Base-by-base conservation (phyloP, 2,113 vertebrate genomes). In the Misgurnus mizolepis region DNA sequence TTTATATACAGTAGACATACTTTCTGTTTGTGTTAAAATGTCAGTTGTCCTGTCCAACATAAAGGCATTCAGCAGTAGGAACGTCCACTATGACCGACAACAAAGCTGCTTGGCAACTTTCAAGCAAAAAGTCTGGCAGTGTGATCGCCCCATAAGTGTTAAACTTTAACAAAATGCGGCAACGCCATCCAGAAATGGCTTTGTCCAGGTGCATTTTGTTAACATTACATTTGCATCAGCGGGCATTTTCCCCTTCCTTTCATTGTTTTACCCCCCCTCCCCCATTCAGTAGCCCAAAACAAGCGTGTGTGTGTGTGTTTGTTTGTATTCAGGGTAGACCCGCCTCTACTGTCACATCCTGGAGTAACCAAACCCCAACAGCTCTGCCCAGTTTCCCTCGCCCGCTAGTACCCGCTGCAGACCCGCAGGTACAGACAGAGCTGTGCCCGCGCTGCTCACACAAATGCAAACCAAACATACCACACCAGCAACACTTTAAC, bases 291-390 rank as follows among this genome's bases (percentile, higher is more conserved):
- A 10, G 55, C 7, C 61, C 62, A 67, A 76, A 43, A 50, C 43
- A 49, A 76, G 90, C 93, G 94, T 94, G 93, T 72, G 73, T 55
- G 91, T 91, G 90, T 96, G 91, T 94, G 94, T 93, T 92, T 82
- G 55, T 77, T 96, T 97, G 95, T 93, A 18, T 97, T 95, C 94
- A 99, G 98, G 95, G 95, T 94, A 97, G 96, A 96, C 92, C 96
- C 93, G 95, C 96, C 91, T 95, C 95, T 93, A 98, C 98, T 92
- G 95, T 97, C 90, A 99, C 98, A 92, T 96, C 96, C 93, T 99
- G 98, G 97, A 99, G 97, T 97, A 97, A 99, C 95, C 96, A 98
- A 96, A 98, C 94, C 91, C 96, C 97, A 91, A 98, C 98, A 92
- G 94, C 95, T 94, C 95, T 98, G 92, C 94, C 95, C 94, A 96